Percentiles rank a stretch among this genome's conserved stretches.
Evolutionary conservation across 2,888 invertebrate genomes (phyloP).

Genomic region (Heteromurus nitidus): DNA sequence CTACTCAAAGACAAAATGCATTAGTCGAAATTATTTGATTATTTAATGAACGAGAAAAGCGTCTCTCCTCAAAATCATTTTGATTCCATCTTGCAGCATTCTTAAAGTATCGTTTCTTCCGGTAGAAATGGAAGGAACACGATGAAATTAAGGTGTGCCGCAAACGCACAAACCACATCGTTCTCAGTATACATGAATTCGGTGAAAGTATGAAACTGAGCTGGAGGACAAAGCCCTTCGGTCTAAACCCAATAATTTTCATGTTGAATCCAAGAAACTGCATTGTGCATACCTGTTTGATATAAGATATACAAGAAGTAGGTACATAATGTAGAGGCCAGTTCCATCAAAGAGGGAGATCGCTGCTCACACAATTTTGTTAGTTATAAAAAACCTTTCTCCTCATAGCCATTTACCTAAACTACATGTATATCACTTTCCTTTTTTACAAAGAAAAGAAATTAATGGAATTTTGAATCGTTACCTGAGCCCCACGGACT

Average conservation of each 20-base stretch:
- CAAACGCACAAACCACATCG: too few relatives aligned
- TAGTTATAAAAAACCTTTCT: background rate
- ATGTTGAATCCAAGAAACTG: too few relatives aligned
- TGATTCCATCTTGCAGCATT: too few relatives aligned
- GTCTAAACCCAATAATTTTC: too few relatives aligned
- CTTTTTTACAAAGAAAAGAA: background rate
- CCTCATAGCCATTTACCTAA: background rate
- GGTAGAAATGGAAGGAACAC: background rate
- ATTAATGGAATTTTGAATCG: conserved; percentile 1
- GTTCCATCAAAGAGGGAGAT: conserved; percentile 72
- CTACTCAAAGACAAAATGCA: too few relatives aligned
- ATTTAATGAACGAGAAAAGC: too few relatives aligned
- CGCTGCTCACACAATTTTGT: conserved; percentile 43
- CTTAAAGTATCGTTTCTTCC: background rate
- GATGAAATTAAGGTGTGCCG: conserved; percentile 18
- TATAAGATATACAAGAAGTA: conserved; percentile 65
- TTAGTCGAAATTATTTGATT: too few relatives aligned
- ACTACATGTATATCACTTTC: too few relatives aligned
- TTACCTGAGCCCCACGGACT: conserved; percentile 68
- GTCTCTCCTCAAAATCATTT: too few relatives aligned
- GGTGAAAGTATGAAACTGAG: too few relatives aligned
- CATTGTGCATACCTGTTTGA: conserved; percentile 66
- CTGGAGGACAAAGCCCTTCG: too few relatives aligned
- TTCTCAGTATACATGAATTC: too few relatives aligned
- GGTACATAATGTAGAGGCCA: conserved; percentile 72